These are phyloP conservation scores for Toxostoma redivivum DNA, from an alignment of 2,113 vertebrate genomes.

Conservation along the genomic window DNA sequence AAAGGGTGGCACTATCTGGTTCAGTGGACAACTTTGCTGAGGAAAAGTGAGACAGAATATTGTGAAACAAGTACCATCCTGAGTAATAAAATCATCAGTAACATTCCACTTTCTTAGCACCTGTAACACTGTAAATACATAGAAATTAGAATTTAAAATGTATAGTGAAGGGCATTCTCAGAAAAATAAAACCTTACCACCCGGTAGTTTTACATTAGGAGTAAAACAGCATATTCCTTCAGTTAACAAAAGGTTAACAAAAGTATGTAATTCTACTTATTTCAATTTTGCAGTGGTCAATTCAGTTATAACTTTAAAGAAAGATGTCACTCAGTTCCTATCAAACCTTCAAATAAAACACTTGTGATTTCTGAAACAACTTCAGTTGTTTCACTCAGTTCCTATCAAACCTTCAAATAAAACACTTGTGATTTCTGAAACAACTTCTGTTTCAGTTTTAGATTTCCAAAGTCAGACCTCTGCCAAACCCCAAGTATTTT, in stretches of 20 bases:
- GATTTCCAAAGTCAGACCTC: neutral
- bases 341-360: neutral
- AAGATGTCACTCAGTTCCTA: neutral
- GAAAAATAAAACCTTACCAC: neutral
- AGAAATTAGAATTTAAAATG: neutral
- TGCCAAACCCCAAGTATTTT: neutral
- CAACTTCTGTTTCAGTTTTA: neutral
- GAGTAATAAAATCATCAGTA: neutral
- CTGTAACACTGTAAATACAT: neutral
- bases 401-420: neutral
- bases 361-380: neutral
- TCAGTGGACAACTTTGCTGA: neutral
- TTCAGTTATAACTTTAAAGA: neutral
- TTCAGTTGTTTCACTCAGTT: neutral
- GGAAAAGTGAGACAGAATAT: neutral
- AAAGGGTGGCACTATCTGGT: neutral
- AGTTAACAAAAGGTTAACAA: neutral
- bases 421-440: neutral
- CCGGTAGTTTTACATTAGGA: neutral
- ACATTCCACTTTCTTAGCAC: neutral
- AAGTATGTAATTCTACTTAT: neutral
- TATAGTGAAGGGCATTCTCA: neutral
- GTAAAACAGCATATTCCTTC: neutral
- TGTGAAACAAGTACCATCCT: neutral
- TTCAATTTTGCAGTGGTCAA: neutral